Base-by-base conservation (phyloP, 2,113 vertebrate genomes). In the Parus major region DNA sequence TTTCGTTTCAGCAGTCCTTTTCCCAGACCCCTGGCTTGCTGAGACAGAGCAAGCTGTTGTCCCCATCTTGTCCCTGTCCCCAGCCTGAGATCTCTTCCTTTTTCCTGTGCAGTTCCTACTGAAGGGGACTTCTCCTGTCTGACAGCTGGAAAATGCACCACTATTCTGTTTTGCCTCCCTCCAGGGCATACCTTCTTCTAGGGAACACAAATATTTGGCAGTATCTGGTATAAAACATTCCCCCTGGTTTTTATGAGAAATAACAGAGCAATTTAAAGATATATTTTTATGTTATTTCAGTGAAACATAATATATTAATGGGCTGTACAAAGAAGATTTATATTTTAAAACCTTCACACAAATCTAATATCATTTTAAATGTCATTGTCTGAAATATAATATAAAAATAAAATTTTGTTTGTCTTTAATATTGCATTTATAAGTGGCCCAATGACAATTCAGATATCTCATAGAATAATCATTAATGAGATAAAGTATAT, bases 401-500 rank as follows among this genome's bases (percentile, higher is more conserved):
- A 87, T 87, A 90, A 93, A 94, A 95, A 94, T 93, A 93, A 96
- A 94, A 59, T 93, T 92, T 73, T 95, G 50, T 96, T 97, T 97
- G 76, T 94, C 95, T 97, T 97, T 95, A 93, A 76, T 95, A 96
- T 47, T 92, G 91, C 87, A 91, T 97, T 95, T 95, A 82, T 96
- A 97, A 96, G 71, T 93, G 89, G 96, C 95, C 96, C 90, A 86
- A 5, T 95, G 85, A 95, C 85, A 96, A 96, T 87, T 95, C 91
- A 96, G 35, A 95, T 96, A 60, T 96, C 84, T 94, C 97, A 60
- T 68, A 77, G 72, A 97, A 79, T 92, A 95, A 76, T 72, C 95
- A 23, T 87, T 96, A 95, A 86, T 15, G 31, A 95, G 94, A 93
- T 93, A 78, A 97, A 97, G 66, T 97, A 96, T 96, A 96, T 98